These are phyloP conservation scores for Parnassius apollo DNA, from an alignment of 2,888 invertebrate species.

Conservation along the genomic window DNA sequence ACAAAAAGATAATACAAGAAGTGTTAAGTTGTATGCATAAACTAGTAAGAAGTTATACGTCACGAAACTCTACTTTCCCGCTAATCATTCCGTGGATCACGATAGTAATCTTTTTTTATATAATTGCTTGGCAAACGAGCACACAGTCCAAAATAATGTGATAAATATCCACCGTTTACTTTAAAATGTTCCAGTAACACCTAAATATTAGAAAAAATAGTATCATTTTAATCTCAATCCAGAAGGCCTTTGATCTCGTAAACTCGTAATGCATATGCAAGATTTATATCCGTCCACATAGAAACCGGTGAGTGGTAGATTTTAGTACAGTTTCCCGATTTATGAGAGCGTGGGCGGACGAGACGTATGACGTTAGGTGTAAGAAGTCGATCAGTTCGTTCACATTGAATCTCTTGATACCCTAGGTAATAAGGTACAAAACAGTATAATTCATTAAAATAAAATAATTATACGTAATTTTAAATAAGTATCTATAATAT, in stretches of 20 bases:
- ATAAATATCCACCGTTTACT: background rate
- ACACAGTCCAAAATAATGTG: too few relatives aligned
- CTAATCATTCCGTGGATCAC: too few relatives aligned
- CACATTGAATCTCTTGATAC: background rate
- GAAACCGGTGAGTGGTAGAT: background rate
- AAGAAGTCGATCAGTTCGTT: background rate
- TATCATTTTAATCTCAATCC: background rate
- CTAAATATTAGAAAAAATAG: background rate
- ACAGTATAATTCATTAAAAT: too few relatives aligned
- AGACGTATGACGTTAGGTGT: background rate
- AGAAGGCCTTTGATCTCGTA: constrained; percentile 1
- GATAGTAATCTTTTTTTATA: too few relatives aligned
- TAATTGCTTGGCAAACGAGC: too few relatives aligned
- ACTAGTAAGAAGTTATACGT: too few relatives aligned
- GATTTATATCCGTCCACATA: background rate
- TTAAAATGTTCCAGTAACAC: background rate
- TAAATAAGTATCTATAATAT: too few relatives aligned
- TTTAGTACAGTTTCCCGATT: background rate
- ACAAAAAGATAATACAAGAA: too few relatives aligned
- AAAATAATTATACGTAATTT: too few relatives aligned
- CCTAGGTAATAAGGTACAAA: too few relatives aligned
- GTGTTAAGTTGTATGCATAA: too few relatives aligned
- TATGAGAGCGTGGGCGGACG: background rate
- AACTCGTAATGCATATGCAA: background rate
- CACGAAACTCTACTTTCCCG: too few relatives aligned